These are phyloP conservation scores for Pseudomyrmex dendroicus DNA, from an alignment of 1,140 invertebrate species.

Conservation along the genomic window DNA sequence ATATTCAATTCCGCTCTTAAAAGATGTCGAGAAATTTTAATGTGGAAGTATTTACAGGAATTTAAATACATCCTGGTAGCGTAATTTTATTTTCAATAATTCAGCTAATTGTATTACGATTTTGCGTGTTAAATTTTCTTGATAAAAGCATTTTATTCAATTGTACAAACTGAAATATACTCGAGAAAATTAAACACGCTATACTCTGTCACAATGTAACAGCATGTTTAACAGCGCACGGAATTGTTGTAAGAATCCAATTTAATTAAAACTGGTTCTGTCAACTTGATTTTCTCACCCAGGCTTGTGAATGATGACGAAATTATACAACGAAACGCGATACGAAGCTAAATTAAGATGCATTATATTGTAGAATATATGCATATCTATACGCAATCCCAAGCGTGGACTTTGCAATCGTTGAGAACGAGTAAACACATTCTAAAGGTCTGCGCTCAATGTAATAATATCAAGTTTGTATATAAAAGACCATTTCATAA, in stretches of 20 bases:
- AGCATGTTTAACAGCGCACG: too few species aligned
- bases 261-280: not conserved
- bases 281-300: not conserved
- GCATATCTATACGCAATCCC: not conserved
- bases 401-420: conserved; percentile 1
- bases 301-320: not conserved
- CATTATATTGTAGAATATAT: not conserved
- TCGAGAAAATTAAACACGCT: too few species aligned
- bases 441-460: conserved; percentile 5
- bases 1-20: conserved; percentile 27
- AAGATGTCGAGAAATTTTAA: conserved; percentile 1
- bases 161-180: too few species aligned
- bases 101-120: not conserved
- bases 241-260: too few species aligned
- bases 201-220: too few species aligned
- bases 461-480: not conserved
- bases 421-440: not conserved
- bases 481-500: not conserved
- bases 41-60: not conserved
- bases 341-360: not conserved
- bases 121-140: conserved; percentile 19
- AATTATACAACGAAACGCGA: not conserved
- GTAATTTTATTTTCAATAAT: conserved; percentile 4
- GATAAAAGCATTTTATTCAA: not conserved
- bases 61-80: not conserved